Base-by-base conservation (phyloP, 37 sponge, comb jelly and placozoan genomes). In the Eunapius fragilis region DNA sequence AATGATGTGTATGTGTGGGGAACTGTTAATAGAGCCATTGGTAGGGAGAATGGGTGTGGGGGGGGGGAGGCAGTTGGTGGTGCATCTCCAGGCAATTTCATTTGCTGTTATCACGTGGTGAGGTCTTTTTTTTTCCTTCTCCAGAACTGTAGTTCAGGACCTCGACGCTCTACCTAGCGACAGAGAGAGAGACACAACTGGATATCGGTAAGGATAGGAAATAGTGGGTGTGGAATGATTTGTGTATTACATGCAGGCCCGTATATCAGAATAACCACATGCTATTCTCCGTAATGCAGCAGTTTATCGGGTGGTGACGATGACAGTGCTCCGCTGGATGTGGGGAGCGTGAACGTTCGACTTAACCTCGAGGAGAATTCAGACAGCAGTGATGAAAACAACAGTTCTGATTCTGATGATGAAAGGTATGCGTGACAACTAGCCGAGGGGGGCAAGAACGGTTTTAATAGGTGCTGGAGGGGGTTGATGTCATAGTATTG, bases 371-470 rank as follows among this genome's bases (percentile, higher is more conserved):
- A 19, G 1, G 35, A 74, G 14, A 25, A 75, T 25, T 74, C 74
- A 0, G 84, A 74, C 72, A 47, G 48, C 73, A 71, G 72, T 49
- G 82, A 82, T 37, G 75, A 83, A 0, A 83, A 83, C 70, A 82
- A 72, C 28, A 85, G 85, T 67, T 85, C 85, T 41, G 86, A 86
- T 67, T 86, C 86, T 3, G 86, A 86, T 49, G 86, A 86, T 11
- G 86, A 86, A 31, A 77, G 79, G 86, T 86, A 35, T 26, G 32
- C 17, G 28, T 12, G 19, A 5, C 25, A 25, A 0, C 19, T 22
- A 23, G 38, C 77, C 1, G 7, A 19, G 25, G 24, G 34, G 11
- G 31, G 24, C n/a, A n/a, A n/a, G n/a, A n/a, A n/a, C n/a, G n/a
- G n/a, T n/a, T n/a, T n/a, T n/a, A n/a, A n/a, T n/a, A n/a, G n/a